Base-by-base conservation (phyloP, 2,888 invertebrate species). In the Andrena bucephala region DNA sequence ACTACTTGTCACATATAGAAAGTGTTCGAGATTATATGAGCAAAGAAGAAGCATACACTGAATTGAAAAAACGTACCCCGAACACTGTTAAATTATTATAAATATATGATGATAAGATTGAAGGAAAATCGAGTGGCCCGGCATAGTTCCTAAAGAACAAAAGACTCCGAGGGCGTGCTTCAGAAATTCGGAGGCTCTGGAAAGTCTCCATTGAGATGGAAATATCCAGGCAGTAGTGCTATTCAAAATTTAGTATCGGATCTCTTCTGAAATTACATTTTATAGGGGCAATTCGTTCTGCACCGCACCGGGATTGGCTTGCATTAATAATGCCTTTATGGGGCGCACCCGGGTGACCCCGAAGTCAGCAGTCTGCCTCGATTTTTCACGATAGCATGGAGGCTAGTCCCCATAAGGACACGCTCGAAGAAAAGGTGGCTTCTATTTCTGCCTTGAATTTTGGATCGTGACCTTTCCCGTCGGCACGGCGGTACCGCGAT, bases 311-410 rank as follows among this genome's bases (percentile, higher is more conserved):
- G 90, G 88, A 92, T 92, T 92, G 90, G 87, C 85, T 87, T 91
- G 92, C 91, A 93, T 93, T 92, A 92, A 91, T 92, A 92, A 93
- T 91, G 84, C 77, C 85, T 89, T 90, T 90, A 89, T 89, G 87
- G 87, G 88, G 83, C 72, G 76, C 81, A 84, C 77, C 16, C 83
- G 84, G 83, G 83, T 88, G 78, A 86, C 86, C 81, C 76, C 81
- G 77, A 87, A 85, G 88, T 87, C 84, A 75, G 85, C 73, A 77
- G 79, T 77, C 76, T 42, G 60, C 76, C 75, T 83, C 89, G 89
- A 88, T 89, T 85, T 89, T 89, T 87, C 84, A 81, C 69, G 67
- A 72, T 67, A 78, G 59, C 52, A 24, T 59, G 36, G 62, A 50
- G 63, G 31, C 72, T 29, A 27, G n/a, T 54, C 50, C 66, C 68